Percentiles rank a stretch among this genome's conserved stretches.
Evolutionary conservation across 2,888 invertebrate species (phyloP).

Genomic region (Nemotelus nigrinus): DNA sequence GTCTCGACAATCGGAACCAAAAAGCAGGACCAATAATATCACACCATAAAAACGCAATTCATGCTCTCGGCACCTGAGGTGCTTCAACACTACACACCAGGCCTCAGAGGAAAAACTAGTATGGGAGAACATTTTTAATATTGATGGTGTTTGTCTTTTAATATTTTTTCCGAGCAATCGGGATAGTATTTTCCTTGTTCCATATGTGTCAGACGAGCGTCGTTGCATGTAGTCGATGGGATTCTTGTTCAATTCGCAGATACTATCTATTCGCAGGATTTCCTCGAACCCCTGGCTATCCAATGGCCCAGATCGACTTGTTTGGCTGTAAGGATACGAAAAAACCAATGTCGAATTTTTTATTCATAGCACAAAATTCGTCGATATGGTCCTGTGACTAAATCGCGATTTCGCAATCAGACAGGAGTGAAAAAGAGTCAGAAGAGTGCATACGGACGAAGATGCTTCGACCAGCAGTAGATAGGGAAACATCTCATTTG

Average conservation of each 20-base stretch:
- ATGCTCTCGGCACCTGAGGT: conserved; percentile 32
- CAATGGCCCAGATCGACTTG: no score
- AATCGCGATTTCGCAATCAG: no score
- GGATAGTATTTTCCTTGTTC: background rate
- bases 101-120: background rate
- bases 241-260: no score
- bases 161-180: background rate
- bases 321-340: no score
- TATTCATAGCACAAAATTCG: no score
- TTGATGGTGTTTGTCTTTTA: conserved; percentile 8
- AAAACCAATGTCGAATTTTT: no score
- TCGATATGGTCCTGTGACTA: no score
- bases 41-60: conserved; percentile 26
- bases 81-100: background rate
- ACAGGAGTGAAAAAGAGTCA: background rate
- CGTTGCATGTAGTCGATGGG: background rate
- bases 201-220: background rate
- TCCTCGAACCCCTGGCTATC: no score
- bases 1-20: background rate
- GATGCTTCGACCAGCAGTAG: no score
- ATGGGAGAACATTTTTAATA: conserved; percentile 17
- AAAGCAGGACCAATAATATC: background rate
- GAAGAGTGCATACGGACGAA: background rate
- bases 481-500: background rate
- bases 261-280: no score